Evolutionary conservation across 1,140 invertebrate species (phyloP), one percentile per base, ranked within the genome.

Genomic region (Drosophila nebulosa): DNA sequence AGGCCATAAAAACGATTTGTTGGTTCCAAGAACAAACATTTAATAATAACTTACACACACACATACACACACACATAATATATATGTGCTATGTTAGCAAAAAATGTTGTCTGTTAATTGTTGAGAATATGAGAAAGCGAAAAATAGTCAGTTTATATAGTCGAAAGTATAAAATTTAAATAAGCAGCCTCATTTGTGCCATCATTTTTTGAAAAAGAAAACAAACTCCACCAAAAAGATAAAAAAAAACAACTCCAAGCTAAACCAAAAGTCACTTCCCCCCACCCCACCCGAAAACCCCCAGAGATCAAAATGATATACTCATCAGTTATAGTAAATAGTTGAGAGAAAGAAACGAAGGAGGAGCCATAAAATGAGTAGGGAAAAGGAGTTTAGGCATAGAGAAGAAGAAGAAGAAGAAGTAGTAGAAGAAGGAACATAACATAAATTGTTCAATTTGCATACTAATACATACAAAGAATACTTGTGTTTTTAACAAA

Each of bases 21-120:
- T 86, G 84, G 83, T 86, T 86, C 83, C 66, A 66, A 88, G 83
- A 86, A 86, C 83, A 78, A 88, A 75, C 39, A 63, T 58, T 74
- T 57, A 76, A 63, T 50, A 65, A 4, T 69, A 64, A 55, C 66
- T 80, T 51, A 65, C n/a, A 69, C 50, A 69, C 46, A 26, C 18
- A 67, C 61, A 53, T 39, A 67, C 46, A 69, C 59, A 71, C 57
- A 50, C 67, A 75, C 58, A 79, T 67, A 64, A 66, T 64, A 76
- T 60, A 70, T 63, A 74, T 51, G 63, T 75, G 72, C 72, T 75
- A 75, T 75, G 74, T 75, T 75, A 75, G 72, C 72, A 74, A 74
- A 69, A 69, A 74, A 74, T 75, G 72, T 75, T 75, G 72, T 75
- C 72, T 75, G 72, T 75, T 75, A 51, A 46, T 55, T 55, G 52